These are phyloP conservation scores for Dysdera silvatica DNA, from an alignment of 1,140 invertebrate genomes.

Conservation along the genomic window DNA sequence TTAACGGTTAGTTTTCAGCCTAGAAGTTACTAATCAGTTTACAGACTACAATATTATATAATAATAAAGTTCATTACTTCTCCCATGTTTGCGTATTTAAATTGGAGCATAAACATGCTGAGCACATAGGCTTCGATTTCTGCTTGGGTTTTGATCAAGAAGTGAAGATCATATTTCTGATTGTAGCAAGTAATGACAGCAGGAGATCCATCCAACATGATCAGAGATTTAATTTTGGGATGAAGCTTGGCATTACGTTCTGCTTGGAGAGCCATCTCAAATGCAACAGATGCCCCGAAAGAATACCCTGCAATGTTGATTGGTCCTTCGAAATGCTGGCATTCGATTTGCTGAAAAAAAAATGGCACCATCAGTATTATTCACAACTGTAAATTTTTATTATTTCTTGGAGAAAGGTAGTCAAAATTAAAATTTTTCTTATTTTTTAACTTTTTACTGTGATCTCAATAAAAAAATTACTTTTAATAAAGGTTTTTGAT, in stretches of 20 bases:
- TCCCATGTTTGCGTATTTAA: slow-evolving; percentile 64
- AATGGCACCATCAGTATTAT: too few species aligned
- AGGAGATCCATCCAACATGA: slow-evolving; percentile 82
- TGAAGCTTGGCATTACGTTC: slow-evolving; percentile 57
- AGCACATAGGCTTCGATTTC: slow-evolving; percentile 59
- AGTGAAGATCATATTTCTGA: slow-evolving; percentile 51
- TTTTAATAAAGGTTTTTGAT: too few species aligned
- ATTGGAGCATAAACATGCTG: slow-evolving; percentile 70
- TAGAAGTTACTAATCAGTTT: too few species aligned
- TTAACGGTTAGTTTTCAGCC: too few species aligned
- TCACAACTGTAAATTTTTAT: too few species aligned
- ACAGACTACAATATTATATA: background rate
- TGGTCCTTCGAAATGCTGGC: slow-evolving; percentile 66
- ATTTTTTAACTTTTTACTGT: too few species aligned
- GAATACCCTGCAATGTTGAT: slow-evolving; percentile 88
- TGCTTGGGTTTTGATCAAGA: slow-evolving; percentile 1
- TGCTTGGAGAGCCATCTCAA: slow-evolving; percentile 82
- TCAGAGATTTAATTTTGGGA: slow-evolving; percentile 48
- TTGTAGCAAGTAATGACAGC: slow-evolving; percentile 76
- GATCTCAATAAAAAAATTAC: too few species aligned
- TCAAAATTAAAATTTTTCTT: too few species aligned
- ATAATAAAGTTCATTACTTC: slow-evolving; percentile 49
- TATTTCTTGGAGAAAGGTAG: too few species aligned
- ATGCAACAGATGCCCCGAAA: slow-evolving; percentile 81
- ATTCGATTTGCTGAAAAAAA: slow-evolving; percentile 56